Evolutionary conservation across 2,113 vertebrate species (phyloP).

Genomic region (Hippocampus abdominalis): DNA sequence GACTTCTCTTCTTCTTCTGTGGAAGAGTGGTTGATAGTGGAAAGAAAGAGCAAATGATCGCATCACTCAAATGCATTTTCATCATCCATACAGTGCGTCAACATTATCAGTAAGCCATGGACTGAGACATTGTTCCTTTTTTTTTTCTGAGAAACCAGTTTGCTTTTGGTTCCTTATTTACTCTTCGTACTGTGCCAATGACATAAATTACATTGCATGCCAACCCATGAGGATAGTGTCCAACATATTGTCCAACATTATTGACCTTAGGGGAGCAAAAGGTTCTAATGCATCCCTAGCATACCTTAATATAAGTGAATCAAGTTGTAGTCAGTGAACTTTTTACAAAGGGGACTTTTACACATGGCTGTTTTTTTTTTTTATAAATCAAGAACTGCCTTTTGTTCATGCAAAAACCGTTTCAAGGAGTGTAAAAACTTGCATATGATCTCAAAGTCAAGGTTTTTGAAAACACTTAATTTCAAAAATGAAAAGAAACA

Average conservation of each 20-base stretch:
- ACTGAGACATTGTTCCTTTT: neutral
- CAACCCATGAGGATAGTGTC: neutral
- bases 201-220: neutral
- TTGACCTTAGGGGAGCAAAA: neutral
- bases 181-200: neutral
- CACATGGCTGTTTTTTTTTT: neutral
- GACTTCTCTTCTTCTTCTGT: constrained; percentile 7
- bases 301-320: neutral
- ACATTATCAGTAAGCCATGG: neutral
- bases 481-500: too few relatives aligned
- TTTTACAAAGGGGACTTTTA: neutral
- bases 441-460: too few relatives aligned
- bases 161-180: neutral
- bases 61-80: constrained; percentile 11
- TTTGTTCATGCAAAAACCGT: neutral
- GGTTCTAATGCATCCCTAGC: neutral
- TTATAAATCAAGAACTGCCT: neutral
- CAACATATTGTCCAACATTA: neutral
- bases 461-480: too few relatives aligned
- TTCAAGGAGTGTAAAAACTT: too few relatives aligned
- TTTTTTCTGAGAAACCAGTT: neutral
- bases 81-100: neutral
- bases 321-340: neutral
- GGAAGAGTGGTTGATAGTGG: constrained; percentile 11
- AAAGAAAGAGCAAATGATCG: constrained; percentile 30